Evolutionary conservation across 2,113 vertebrate genomes (phyloP), one percentile per base, ranked within the genome.

Genomic region (Speoplatyrhinus poulsoni): DNA sequence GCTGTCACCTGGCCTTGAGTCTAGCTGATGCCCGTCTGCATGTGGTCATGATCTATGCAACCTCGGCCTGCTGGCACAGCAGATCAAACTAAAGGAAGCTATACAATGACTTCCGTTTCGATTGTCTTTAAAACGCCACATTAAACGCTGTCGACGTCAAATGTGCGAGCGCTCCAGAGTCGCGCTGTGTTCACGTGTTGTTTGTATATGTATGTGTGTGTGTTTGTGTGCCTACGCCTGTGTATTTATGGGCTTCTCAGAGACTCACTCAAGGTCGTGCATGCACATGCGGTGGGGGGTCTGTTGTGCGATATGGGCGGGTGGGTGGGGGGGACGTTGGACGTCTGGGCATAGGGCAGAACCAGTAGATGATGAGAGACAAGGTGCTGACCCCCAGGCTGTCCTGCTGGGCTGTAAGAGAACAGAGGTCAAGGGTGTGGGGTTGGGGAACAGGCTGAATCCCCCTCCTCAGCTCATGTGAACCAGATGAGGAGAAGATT

Each of bases 401-500:
- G 59, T 82, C 82, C 82, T 75, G 85, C 84, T 72, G 85, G 67
- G 83, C 79, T 73, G 33, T 70, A 64, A 83, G 84, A 82, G 75
- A 73, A 77, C 60, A 56, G 16, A 67, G 83, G 82, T 81, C 72
- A 81, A 15, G 56, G 73, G 55, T 70, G 68, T 71, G 69, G 55
- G 67, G 65, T 69, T 67, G 75, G 59, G 60, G 68, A 65, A 75
- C 59, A 59, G 79, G 78, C 72, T 79, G 59, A 76, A 79, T 50
- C 64, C 59, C 76, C 77, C 49, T 47, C 60, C 75, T 76, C 60
- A 70, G 72, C 76, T 90, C 83, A 91, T 90, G 86, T 85, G 80
- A 89, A 91, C 87, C 91, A 92, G 88, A 92, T 90, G 88, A 90
- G 84, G 73, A 71, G 70, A 71, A 72, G 78, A 80, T 74, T 69